Conservation (phyloP, 2,797 vertebrate species). For the Neoniphon sammara region DNA sequence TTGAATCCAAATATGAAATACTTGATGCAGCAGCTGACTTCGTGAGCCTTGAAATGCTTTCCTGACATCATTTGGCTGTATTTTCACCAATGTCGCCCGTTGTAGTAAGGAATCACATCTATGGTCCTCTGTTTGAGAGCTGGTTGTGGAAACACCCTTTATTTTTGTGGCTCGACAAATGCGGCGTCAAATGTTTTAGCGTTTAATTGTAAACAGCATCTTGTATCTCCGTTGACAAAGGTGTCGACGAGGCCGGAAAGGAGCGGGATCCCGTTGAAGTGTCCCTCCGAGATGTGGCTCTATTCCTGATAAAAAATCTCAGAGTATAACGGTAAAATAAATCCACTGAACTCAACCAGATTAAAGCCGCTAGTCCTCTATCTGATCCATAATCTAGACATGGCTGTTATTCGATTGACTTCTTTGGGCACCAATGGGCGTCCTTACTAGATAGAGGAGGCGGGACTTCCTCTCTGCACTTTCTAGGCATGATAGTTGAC, state of each 20-base stretch:
- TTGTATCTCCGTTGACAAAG: conserved; percentile 27
- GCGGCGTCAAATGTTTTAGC: conserved; percentile 57
- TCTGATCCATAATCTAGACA: conserved; percentile 67
- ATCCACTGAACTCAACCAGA: conserved; percentile 44
- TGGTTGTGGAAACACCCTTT: conserved; percentile 59
- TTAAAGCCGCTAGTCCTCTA: conserved; percentile 56
- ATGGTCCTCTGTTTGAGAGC: conserved; percentile 50
- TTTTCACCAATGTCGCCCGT: conserved; percentile 39
- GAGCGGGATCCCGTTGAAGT: not conserved
- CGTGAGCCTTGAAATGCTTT: conserved; percentile 97
- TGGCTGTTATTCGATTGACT: conserved; percentile 58
- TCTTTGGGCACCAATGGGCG: conserved; percentile 57
- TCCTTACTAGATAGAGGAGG: conserved; percentile 20
- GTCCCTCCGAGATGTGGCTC: not conserved
- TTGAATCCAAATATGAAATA: conserved; percentile 99
- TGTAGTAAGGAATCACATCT: conserved; percentile 58
- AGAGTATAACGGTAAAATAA: conserved; percentile 11
- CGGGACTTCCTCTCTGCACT: conserved; percentile 71
- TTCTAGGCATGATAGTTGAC: not conserved
- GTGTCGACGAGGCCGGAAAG: conserved; percentile 15
- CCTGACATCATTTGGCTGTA: conserved; percentile 92
- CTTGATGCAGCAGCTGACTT: conserved; percentile 99
- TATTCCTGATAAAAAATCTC: not conserved
- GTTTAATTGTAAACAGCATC: conserved; percentile 49
- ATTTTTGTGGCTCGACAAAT: conserved; percentile 44